These are phyloP conservation scores for Crocidura indochinensis DNA, from an alignment of 2,797 vertebrate species.

Conservation along the genomic window DNA sequence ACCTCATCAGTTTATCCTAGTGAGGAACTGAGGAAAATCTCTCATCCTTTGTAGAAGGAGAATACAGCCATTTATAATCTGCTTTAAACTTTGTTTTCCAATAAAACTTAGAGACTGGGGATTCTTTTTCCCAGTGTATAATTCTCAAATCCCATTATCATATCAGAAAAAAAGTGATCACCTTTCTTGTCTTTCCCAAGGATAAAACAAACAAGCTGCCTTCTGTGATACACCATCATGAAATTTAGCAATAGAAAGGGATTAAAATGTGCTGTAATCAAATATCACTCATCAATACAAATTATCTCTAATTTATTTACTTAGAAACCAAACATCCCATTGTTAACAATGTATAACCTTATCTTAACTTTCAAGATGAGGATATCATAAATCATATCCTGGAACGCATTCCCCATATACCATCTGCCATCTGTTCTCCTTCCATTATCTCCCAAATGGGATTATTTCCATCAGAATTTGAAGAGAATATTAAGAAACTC, in stretches of 20 bases:
- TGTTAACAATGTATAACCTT: background rate
- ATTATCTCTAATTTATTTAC: background rate
- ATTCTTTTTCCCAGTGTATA: background rate
- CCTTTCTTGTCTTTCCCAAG: background rate
- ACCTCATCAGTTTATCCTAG: too few species aligned
- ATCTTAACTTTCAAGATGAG: conserved; percentile 13
- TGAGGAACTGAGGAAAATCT: too few species aligned
- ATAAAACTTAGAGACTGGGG: too few species aligned
- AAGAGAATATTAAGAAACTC: too few species aligned
- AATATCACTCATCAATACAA: background rate
- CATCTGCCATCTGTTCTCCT: background rate
- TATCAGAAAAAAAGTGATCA: background rate
- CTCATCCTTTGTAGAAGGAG: too few species aligned
- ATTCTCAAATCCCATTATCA: background rate
- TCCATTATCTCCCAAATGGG: background rate
- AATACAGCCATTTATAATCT: too few species aligned
- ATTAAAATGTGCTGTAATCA: background rate
- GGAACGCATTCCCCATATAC: background rate
- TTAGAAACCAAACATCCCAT: background rate
- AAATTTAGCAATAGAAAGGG: background rate
- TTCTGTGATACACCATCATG: background rate
- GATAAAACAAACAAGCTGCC: background rate
- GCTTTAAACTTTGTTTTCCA: too few species aligned
- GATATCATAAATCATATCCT: background rate
- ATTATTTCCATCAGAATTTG: too few species aligned